Evolutionary conservation across 2,797 vertebrate species (phyloP).

Genomic region (Hemibagrus guttatus): DNA sequence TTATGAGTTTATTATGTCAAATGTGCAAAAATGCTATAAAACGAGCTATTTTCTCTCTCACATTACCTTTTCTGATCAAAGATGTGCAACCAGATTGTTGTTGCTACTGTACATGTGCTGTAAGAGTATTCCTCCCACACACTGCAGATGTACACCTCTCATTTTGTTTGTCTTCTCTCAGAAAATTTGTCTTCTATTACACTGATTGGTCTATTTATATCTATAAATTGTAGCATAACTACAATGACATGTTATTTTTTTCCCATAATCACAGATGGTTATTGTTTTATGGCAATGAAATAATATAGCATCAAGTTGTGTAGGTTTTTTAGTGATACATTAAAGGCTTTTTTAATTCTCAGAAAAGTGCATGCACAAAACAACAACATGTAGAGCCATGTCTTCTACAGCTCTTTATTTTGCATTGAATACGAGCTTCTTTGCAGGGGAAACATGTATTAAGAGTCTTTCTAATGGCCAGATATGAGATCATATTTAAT

Average conservation of each 20-base stretch:
- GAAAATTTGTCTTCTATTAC: constrained; percentile 12
- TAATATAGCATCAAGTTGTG: not conserved
- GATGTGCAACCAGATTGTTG: constrained; percentile 34
- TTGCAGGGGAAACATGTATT: not conserved
- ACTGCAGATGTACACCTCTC: constrained; percentile 43
- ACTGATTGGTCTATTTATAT: constrained; percentile 16
- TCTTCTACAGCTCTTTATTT: not conserved
- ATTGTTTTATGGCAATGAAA: not conserved
- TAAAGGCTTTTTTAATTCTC: not conserved
- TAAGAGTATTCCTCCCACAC: constrained; percentile 45
- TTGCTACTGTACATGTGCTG: constrained; percentile 35
- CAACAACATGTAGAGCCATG: not conserved
- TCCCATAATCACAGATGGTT: not conserved
- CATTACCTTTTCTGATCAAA: constrained; percentile 31
- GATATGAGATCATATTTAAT: not conserved
- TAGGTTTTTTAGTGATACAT: not conserved
- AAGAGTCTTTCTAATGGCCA: not conserved
- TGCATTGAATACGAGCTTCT: not conserved
- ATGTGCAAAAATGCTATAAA: not conserved
- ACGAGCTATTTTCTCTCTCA: not conserved
- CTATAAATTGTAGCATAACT: constrained; percentile 4
- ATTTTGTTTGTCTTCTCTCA: constrained; percentile 29
- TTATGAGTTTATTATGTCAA: too few species aligned
- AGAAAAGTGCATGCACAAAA: not conserved
- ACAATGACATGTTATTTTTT: not conserved